Base-by-base conservation (phyloP, 2,797 vertebrate genomes). In the Megalops cyprinoides region DNA sequence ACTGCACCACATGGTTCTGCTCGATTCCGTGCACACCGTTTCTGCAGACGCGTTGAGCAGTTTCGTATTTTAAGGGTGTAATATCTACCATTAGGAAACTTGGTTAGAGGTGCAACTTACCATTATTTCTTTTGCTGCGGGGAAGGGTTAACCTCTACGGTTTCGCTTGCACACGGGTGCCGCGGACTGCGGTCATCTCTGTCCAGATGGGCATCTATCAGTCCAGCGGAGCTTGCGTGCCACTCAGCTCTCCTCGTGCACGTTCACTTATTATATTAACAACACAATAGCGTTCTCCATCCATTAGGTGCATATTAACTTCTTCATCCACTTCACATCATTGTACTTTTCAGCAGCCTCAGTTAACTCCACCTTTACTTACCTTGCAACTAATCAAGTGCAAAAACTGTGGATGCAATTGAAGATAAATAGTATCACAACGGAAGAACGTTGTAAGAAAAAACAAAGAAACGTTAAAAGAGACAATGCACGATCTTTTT, bases 81-180 rank as follows among this genome's bases (percentile, higher is more conserved):
- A 28, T 12, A 73, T 74, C 42, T 74, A 48, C 12, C 10, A 51
- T n/a, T 25, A 74, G 15, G 44, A 49, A 74, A 74, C 8, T 25
- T 49, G 73, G 8, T 25, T 48, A 46, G 28, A 48, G 3, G 9
- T 23, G 18, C 18, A 39, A 60, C 79, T 80, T 71, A 80, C 79
- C 79, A 74, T 80, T 31, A 9, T 60, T 14, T 48, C 1, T 12
- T 39, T 48, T 14, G 18, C 34, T 56, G 25, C 55, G 55, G 67
- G 42, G 18, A 69, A 25, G 74, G 31, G 49, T 23, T 10, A 25
- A 58, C 46, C 23, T 31, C 34, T 62, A 81, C 12, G n/a, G 44
- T 42, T 55, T 51, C 31, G 56, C 31, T 42, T 48, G 25, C 56
- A 60, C 25, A 28, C 31, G 34, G 20, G 69, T 46, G 44, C 14